phyloP scores from a whole-genome alignment of 2,888 invertebrate species.

The Lydus trimaculatus region DNA sequence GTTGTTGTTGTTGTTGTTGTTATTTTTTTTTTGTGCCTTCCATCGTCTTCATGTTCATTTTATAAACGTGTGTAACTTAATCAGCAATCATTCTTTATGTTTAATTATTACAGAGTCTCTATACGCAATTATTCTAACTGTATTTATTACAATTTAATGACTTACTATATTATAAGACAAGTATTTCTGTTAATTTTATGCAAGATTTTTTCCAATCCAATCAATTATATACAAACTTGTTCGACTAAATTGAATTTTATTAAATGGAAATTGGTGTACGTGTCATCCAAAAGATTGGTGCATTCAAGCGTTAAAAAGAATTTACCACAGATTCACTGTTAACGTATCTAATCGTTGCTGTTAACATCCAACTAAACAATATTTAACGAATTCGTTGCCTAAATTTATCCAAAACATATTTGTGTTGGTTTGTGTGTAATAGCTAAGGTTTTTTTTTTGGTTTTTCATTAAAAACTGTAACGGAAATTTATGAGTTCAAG shows the following conservation, averaged over 20 bases:
- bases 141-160: neutral
- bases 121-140: neutral
- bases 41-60: neutral
- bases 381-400: neutral
- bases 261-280: neutral
- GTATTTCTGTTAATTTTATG: slow-evolving; percentile 4
- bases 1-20: neutral
- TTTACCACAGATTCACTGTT: neutral
- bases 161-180: neutral
- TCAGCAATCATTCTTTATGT: neutral
- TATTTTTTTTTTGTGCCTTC: neutral
- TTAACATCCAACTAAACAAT: neutral
- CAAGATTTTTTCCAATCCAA: neutral
- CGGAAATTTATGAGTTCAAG: slow-evolving; percentile 42
- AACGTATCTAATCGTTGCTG: neutral
- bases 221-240: neutral
- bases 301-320: neutral
- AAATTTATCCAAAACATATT: neutral
- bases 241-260: neutral
- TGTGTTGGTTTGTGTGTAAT: too few species aligned
- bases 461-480: neutral
- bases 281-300: neutral
- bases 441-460: too few species aligned
- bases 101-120: neutral
- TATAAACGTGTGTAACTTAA: neutral